phyloP scores from a whole-genome alignment of 1,140 invertebrate genomes.

The Micrasema longulum region DNA sequence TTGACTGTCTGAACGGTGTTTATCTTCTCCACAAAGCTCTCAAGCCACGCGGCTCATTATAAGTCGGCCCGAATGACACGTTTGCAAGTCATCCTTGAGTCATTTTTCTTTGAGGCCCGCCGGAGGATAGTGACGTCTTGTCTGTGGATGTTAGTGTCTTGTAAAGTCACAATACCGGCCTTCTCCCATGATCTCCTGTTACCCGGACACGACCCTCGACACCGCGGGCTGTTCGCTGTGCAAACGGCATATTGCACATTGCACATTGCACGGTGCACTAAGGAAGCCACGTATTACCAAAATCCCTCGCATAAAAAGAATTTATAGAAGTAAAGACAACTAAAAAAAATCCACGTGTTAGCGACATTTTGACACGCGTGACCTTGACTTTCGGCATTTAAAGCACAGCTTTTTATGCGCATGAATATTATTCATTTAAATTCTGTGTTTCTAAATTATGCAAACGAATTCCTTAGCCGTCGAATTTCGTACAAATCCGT shows the following conservation, averaged over 20 bases:
- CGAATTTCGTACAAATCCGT: constrained; percentile 17
- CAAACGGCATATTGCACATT: no score
- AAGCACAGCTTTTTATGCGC: no score
- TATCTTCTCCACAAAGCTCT: constrained; percentile 51
- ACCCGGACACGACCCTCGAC: no score
- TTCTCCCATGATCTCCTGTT: no score
- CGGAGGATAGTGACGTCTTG: constrained; percentile 38
- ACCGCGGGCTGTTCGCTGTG: no score
- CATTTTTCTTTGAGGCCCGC: constrained; percentile 48
- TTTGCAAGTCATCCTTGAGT: constrained; percentile 52
- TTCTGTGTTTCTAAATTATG: constrained; percentile 29
- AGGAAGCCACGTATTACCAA: no score
- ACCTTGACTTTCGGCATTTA: constrained; percentile 36
- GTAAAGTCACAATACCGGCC: constrained; percentile 14
- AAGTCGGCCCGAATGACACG: constrained; percentile 48
- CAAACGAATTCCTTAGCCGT: constrained; percentile 9
- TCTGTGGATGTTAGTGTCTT: constrained; percentile 25
- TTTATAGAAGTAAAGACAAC: background rate
- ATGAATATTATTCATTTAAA: constrained; percentile 35
- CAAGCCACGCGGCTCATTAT: constrained; percentile 48
- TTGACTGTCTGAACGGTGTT: constrained; percentile 54
- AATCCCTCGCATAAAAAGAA: background rate
- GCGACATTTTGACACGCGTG: constrained; percentile 13
- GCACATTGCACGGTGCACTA: no score
- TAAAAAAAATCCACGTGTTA: constrained; percentile 14